A percentile compares a stretch with the other conserved stretches of the same genome.
Evolutionary conservation across 2,797 vertebrate species (phyloP).

Genomic region (Periparus ater): DNA sequence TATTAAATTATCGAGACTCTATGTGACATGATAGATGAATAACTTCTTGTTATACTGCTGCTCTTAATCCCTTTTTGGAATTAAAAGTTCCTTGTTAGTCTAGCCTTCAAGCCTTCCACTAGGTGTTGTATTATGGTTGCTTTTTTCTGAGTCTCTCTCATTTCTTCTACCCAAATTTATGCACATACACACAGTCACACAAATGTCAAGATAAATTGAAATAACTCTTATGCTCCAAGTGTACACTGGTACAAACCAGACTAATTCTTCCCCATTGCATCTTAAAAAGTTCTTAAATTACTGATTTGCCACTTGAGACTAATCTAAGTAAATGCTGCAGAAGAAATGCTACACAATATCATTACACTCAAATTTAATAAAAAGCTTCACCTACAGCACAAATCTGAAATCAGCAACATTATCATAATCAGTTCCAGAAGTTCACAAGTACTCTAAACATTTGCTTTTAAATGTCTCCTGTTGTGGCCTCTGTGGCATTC

Average conservation of each 20-base stretch:
- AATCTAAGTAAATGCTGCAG: background rate
- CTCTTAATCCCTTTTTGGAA: background rate
- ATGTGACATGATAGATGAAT: background rate
- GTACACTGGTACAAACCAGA: background rate
- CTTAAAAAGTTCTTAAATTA: background rate
- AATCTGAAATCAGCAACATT: background rate
- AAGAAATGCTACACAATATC: background rate
- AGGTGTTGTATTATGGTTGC: rapidly evolving
- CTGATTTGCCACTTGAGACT: background rate
- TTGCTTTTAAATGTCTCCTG: background rate
- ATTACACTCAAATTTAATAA: background rate
- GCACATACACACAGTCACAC: background rate
- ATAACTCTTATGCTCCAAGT: background rate
- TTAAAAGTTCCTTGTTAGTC: background rate
- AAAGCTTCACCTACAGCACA: background rate
- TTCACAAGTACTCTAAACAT: background rate
- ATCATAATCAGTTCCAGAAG: background rate
- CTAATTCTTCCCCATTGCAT: background rate
- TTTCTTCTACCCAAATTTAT: background rate
- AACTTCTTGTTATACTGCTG: background rate
- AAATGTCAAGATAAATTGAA: background rate
- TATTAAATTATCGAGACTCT: background rate
- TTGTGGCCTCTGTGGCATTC: background rate
- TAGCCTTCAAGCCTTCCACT: background rate
- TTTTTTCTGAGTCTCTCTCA: background rate